phyloP scores from a whole-genome alignment of 2,888 invertebrate species.

The Aspidiotus rigidus region DNA sequence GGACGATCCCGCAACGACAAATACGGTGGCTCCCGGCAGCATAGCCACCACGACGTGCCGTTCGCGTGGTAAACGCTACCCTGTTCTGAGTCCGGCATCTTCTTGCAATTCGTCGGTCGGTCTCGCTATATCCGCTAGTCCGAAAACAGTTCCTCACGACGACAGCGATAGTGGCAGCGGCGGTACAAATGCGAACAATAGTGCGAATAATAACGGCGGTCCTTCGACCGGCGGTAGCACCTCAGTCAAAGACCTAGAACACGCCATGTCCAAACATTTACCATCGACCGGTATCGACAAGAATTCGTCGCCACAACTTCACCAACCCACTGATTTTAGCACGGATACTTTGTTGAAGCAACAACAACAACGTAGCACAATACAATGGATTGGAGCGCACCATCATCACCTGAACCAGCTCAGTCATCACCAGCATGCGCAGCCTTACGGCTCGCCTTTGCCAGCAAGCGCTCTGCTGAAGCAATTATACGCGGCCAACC shows the following conservation, averaged over 20 bases:
- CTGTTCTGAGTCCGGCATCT: conserved; percentile 52
- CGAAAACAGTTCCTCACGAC: conserved; percentile 38
- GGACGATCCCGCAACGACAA: conserved; percentile 48
- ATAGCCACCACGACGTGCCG: conserved; percentile 48
- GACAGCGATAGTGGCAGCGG: conserved; percentile 33
- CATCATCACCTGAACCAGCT: conserved; percentile 53
- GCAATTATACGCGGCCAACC: conserved; percentile 74
- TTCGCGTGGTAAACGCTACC: conserved; percentile 38
- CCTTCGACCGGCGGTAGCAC: conserved; percentile 41
- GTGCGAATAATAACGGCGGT: conserved; percentile 28
- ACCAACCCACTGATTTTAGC: conserved; percentile 67
- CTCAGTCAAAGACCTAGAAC: conserved; percentile 85
- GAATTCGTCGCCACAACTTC: conserved; percentile 36
- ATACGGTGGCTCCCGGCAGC: conserved; percentile 45
- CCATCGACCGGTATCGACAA: conserved; percentile 48
- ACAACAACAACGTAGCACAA: conserved; percentile 67
- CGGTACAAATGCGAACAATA: background rate
- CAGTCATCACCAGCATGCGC: conserved; percentile 50
- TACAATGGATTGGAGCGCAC: conserved; percentile 88
- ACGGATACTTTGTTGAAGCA: conserved; percentile 75
- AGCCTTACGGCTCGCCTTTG: conserved; percentile 44
- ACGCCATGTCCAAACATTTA: conserved; percentile 92
- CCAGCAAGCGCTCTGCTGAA: conserved; percentile 83
- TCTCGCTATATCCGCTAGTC: conserved; percentile 39
- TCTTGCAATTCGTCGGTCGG: conserved; percentile 52